phyloP scores from a whole-genome alignment of 1,140 invertebrate species.

The Drosophila micromelanica region DNA sequence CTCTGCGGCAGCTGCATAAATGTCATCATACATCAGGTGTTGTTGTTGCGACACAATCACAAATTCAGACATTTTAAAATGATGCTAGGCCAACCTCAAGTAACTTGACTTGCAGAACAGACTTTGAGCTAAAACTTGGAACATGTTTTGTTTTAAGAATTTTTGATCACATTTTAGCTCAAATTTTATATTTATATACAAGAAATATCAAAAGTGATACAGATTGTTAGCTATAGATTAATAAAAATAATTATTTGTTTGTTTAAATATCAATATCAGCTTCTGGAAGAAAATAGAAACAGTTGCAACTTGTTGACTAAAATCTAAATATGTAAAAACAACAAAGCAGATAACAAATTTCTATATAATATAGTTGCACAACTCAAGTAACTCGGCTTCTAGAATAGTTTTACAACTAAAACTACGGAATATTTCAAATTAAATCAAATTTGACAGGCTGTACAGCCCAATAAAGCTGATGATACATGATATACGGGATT shows the following conservation, averaged over 20 bases:
- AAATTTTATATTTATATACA: too few species aligned
- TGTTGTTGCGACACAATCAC: neutral
- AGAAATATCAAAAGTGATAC: too few species aligned
- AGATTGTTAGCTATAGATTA: too few species aligned
- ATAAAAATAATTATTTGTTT: too few species aligned
- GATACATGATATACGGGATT: neutral
- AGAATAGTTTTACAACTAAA: neutral
- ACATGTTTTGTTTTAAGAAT: neutral
- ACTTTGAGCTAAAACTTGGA: slow-evolving; percentile 1
- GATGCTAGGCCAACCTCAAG: neutral
- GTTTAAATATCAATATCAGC: neutral
- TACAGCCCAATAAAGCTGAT: neutral
- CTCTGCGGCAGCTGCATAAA: neutral
- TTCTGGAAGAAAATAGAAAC: neutral
- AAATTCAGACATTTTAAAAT: neutral
- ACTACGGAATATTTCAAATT: neutral
- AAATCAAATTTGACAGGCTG: neutral
- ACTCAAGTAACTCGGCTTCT: slow-evolving; percentile 12
- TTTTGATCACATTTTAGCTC: too few species aligned
- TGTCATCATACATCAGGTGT: slow-evolving; percentile 15
- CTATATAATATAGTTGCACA: neutral
- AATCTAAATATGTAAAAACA: too few species aligned
- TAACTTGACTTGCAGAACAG: slow-evolving; percentile 12
- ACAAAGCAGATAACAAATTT: too few species aligned
- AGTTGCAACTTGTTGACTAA: slow-evolving; percentile 2